These are phyloP conservation scores for Centrocercus urophasianus DNA, from an alignment of 2,113 vertebrate species.

Conservation along the genomic window DNA sequence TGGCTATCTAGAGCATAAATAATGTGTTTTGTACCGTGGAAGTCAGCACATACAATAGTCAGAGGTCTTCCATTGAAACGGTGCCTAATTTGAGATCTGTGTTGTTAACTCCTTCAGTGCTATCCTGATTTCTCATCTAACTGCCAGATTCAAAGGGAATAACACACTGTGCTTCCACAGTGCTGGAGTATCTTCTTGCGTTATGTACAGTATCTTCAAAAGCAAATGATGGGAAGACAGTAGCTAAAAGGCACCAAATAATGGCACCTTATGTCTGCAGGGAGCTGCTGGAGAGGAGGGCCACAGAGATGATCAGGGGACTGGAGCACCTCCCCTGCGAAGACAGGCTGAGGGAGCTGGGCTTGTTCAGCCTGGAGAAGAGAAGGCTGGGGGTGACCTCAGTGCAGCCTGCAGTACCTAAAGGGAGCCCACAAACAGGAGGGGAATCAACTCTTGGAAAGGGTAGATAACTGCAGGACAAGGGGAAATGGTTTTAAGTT, in stretches of 20 bases:
- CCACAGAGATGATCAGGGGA: too few species aligned
- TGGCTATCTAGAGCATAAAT: conserved; percentile 3
- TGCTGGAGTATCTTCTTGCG: neutral
- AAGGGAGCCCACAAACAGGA: too few species aligned
- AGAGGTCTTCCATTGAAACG: neutral
- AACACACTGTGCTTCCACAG: neutral
- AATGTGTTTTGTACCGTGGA: conserved; percentile 8
- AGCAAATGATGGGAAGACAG: neutral
- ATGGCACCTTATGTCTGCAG: neutral
- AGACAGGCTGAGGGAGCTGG: too few species aligned
- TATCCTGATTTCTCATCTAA: neutral
- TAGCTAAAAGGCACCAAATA: neutral
- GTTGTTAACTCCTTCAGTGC: neutral
- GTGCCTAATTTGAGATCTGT: neutral
- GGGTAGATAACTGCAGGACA: too few species aligned
- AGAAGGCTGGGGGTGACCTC: too few species aligned
- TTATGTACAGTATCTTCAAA: neutral
- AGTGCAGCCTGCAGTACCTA: too few species aligned
- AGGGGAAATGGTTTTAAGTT: too few species aligned
- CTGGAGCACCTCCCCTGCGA: too few species aligned
- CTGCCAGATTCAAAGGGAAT: neutral
- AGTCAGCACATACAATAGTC: neutral
- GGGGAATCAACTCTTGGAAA: too few species aligned
- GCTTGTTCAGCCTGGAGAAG: too few species aligned
- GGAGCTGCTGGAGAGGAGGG: too few species aligned